phyloP scores from a whole-genome alignment of 1,140 invertebrate genomes.

The Apis laboriosa region DNA sequence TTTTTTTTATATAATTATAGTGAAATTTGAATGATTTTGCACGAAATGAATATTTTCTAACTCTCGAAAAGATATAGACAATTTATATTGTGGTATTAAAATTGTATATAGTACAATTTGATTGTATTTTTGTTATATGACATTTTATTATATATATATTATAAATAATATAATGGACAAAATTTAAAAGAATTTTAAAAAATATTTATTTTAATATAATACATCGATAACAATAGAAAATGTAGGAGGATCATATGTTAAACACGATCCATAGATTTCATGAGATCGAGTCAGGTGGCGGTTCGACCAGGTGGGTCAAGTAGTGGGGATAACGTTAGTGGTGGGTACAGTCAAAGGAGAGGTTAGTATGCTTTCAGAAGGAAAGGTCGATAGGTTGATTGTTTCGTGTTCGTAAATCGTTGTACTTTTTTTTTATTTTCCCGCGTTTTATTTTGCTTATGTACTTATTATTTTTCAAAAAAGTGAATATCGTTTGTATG shows the following conservation, averaged over 20 bases:
- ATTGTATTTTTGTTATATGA: background rate
- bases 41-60: conserved; percentile 40
- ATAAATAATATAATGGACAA: background rate
- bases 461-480: background rate
- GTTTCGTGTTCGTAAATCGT: conserved; percentile 15
- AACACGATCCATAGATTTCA: conserved; percentile 55
- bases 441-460: background rate
- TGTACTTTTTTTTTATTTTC: conserved; percentile 6
- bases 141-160: too few relatives aligned
- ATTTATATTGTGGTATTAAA: background rate
- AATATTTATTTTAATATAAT: background rate
- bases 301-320: conserved; percentile 62
- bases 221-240: background rate
- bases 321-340: conserved; percentile 50
- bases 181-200: background rate
- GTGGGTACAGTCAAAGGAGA: conserved; percentile 51
- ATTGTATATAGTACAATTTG: background rate
- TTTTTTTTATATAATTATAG: conserved; percentile 29
- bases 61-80: background rate
- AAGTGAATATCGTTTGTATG: too few relatives aligned
- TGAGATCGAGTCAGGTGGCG: conserved; percentile 67
- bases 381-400: conserved; percentile 66
- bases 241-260: conserved; percentile 24
- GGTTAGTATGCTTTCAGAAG: conserved; percentile 61
- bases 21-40: conserved; percentile 25